Evolutionary conservation across 2,113 vertebrate genomes (phyloP).

Genomic region (Anhinga rufa): DNA sequence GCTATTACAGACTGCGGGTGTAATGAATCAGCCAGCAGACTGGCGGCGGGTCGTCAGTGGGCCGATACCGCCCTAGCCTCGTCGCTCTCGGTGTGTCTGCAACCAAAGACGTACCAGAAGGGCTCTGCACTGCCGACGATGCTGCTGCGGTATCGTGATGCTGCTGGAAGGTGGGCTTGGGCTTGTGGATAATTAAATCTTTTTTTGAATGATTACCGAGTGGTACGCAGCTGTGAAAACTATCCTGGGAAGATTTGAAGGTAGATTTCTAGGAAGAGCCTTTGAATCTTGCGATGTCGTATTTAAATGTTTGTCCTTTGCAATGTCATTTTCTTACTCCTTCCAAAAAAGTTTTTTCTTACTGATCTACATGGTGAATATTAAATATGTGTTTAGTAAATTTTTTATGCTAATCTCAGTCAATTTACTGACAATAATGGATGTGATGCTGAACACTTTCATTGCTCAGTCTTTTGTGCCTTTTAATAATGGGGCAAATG

Average conservation of each 20-base stretch:
- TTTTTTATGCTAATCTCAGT: neutral
- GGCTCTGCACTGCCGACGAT: fast-evolving
- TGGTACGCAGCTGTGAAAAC: fast-evolving
- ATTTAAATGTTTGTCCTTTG: neutral
- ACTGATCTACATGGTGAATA: neutral
- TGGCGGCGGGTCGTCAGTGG: fast-evolving
- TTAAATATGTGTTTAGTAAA: neutral
- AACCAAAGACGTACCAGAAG: fast-evolving
- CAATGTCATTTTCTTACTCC: neutral
- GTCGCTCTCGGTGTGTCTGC: neutral
- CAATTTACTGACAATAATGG: neutral
- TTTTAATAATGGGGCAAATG: conserved; percentile 1
- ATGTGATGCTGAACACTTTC: neutral
- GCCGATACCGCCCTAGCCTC: neutral
- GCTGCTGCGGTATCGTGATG: neutral
- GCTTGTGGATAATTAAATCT: neutral
- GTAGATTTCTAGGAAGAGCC: neutral
- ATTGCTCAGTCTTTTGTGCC: conserved; percentile 29
- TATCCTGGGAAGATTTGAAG: neutral
- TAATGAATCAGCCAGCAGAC: neutral
- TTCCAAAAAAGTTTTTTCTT: neutral
- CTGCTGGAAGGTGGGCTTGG: neutral
- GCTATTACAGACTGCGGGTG: neutral
- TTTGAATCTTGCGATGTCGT: neutral
- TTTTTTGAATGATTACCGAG: neutral